A percentile compares a stretch with the other conserved stretches of the same genome.
Evolutionary conservation across 2,888 invertebrate genomes (phyloP).

Genomic region (Heliconius charithonia): DNA sequence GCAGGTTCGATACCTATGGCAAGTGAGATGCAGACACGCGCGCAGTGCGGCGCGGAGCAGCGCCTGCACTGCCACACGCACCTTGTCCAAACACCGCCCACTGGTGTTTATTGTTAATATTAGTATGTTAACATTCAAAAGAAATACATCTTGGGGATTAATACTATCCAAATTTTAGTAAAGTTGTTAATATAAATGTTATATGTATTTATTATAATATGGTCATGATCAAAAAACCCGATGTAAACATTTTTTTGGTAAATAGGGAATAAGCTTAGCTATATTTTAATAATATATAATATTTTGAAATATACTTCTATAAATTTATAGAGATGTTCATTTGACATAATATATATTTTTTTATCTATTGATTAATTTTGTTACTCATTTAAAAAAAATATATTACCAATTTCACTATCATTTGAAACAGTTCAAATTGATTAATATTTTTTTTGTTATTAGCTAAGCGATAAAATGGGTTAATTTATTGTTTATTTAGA

Average conservation of each 20-base stretch:
- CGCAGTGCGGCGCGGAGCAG: constrained; percentile 71
- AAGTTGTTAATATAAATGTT: neutral
- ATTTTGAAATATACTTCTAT: too few species aligned
- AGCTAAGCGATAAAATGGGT: neutral
- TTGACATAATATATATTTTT: too few species aligned
- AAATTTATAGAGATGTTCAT: too few species aligned
- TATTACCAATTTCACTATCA: too few species aligned
- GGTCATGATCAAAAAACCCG: too few species aligned
- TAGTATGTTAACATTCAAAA: neutral
- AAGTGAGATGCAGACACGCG: constrained; percentile 74
- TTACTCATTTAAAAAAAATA: too few species aligned
- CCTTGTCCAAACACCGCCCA: constrained; percentile 63
- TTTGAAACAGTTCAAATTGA: neutral
- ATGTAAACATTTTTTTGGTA: too few species aligned
- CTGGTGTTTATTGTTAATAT: constrained; percentile 47
- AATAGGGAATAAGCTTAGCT: too few species aligned
- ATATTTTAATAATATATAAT: too few species aligned
- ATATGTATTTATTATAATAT: neutral
- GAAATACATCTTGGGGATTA: neutral
- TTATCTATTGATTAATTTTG: too few species aligned
- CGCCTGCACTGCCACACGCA: constrained; percentile 66
- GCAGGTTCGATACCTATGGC: constrained; percentile 64
- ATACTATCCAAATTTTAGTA: neutral
- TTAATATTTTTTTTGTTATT: neutral
- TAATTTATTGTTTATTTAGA: neutral